These are phyloP conservation scores for Channa striata DNA, from an alignment of 2,797 vertebrate species.

Conservation along the genomic window DNA sequence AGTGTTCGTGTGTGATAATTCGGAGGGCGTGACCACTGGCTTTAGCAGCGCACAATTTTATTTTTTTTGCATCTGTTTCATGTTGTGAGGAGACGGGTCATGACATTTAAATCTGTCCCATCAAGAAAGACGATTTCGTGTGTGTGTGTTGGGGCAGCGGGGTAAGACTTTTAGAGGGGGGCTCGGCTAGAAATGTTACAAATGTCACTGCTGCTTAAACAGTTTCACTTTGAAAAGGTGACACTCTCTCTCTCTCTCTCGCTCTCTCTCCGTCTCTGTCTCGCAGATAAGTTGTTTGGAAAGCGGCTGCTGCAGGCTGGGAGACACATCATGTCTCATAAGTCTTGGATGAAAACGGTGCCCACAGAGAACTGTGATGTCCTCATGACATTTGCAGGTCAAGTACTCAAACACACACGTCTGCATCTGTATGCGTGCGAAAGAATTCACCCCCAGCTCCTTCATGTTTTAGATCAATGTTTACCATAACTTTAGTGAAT, in stretches of 20 bases:
- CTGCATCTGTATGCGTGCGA: slow-evolving; percentile 10
- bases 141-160: slow-evolving; percentile 35
- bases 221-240: slow-evolving; percentile 63
- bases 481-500: not conserved
- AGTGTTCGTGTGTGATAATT: slow-evolving; percentile 17
- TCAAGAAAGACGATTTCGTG: slow-evolving; percentile 31
- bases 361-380: slow-evolving; percentile 98
- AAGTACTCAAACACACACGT: slow-evolving; percentile 36
- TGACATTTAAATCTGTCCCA: slow-evolving; percentile 79
- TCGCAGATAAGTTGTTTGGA: slow-evolving; percentile 94
- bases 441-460: not conserved
- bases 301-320: slow-evolving; percentile 96
- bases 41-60: slow-evolving; percentile 52
- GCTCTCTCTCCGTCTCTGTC: slow-evolving; percentile 34
- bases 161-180: slow-evolving; percentile 21
- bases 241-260: slow-evolving; percentile 13
- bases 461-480: too few relatives aligned
- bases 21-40: slow-evolving; percentile 48
- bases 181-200: slow-evolving; percentile 33
- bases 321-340: slow-evolving; percentile 98
- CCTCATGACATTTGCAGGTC: slow-evolving; percentile 97
- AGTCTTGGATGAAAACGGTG: slow-evolving; percentile 99
- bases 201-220: slow-evolving; percentile 48
- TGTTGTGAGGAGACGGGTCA: slow-evolving; percentile 62
- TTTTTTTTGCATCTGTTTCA: slow-evolving; percentile 59